A percentile compares a stretch with the other conserved stretches of the same genome.
Evolutionary conservation across 1,140 invertebrate genomes (phyloP).

Genomic region (Coelopa frigida): DNA sequence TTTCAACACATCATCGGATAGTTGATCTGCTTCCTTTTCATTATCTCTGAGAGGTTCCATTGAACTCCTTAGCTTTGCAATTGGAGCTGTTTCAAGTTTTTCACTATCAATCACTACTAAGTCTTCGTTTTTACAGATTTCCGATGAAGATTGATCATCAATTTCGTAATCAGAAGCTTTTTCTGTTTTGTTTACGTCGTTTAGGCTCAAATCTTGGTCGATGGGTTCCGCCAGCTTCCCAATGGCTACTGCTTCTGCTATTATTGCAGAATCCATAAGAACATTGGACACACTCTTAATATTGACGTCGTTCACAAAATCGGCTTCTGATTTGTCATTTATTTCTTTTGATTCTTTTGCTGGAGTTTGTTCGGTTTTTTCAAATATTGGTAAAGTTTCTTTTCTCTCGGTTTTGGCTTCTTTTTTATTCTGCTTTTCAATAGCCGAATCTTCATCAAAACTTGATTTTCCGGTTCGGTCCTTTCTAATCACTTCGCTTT

Average conservation of each 20-base stretch:
- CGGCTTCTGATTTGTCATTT: constrained; percentile 5
- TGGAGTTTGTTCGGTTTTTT: constrained; percentile 8
- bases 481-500: not conserved
- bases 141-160: no score
- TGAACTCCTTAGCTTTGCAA: not conserved
- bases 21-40: not conserved
- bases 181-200: not conserved
- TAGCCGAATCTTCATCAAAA: no score
- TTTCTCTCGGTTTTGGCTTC: constrained; percentile 4
- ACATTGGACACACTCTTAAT: no score
- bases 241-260: not conserved
- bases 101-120: not conserved
- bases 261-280: no score
- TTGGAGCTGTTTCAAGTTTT: not conserved
- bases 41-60: no score
- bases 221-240: not conserved
- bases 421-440: not conserved
- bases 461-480: constrained; percentile 6
- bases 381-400: not conserved
- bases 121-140: no score
- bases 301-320: not conserved
- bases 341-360: constrained; percentile 17
- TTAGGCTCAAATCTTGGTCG: not conserved
- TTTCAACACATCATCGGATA: not conserved
- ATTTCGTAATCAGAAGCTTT: not conserved